Conservation (phyloP, 2,888 invertebrate species). For the Conus canariensis region DNA sequence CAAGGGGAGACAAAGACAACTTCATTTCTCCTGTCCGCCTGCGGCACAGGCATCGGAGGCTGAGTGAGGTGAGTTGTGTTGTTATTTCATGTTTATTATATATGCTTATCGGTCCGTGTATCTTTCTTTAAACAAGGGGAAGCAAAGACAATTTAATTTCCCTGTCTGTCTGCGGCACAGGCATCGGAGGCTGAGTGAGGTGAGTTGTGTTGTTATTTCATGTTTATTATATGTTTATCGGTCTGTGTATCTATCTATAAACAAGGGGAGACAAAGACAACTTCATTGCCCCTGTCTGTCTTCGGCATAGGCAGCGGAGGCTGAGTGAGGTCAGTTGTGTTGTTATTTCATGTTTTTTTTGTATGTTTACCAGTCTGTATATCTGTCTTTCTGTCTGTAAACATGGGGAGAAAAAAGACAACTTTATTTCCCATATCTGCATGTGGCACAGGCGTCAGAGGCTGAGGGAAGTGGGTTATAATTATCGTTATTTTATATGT, state of each 20-base stretch:
- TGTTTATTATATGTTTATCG: too few species aligned
- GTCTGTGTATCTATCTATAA: too few species aligned
- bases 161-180: slow-evolving; percentile 79
- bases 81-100: neutral
- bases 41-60: slow-evolving; percentile 76
- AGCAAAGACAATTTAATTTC: slow-evolving; percentile 81
- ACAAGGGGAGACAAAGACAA: too few species aligned
- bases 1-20: slow-evolving; percentile 82
- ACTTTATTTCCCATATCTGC: slow-evolving; percentile 57
- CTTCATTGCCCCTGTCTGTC: too few species aligned
- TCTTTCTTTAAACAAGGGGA: slow-evolving; percentile 69
- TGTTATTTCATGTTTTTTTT: neutral
- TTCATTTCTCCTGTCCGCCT: slow-evolving; percentile 80
- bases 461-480: too few species aligned
- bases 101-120: too few species aligned
- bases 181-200: slow-evolving; percentile 72
- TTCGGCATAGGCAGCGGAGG: too few species aligned
- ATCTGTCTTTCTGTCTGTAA: too few species aligned
- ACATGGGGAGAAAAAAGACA: slow-evolving; percentile 66
- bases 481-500: neutral
- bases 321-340: too few species aligned
- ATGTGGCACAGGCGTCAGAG: too few species aligned
- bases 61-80: slow-evolving; percentile 69
- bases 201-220: too few species aligned
- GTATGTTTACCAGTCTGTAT: too few species aligned